These are phyloP conservation scores for Monochamus alternatus DNA, from an alignment of 2,888 invertebrate genomes.

Conservation along the genomic window DNA sequence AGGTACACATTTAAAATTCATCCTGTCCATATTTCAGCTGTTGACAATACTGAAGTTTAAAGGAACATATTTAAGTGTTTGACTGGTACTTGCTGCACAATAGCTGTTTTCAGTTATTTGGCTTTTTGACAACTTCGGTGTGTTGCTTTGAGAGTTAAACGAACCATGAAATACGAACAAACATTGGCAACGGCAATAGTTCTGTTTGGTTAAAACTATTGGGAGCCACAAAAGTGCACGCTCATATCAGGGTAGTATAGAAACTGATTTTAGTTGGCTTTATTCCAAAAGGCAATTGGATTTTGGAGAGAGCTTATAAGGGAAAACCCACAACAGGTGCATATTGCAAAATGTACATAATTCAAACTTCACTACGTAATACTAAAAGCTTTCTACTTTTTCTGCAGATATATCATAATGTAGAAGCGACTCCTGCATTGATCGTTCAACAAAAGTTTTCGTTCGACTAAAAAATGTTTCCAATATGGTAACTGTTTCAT, in stretches of 20 bases:
- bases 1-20: too few relatives aligned
- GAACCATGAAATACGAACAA: conserved; percentile 32
- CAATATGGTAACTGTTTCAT: too few relatives aligned
- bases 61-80: background rate
- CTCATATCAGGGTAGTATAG: conserved; percentile 33
- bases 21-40: too few relatives aligned
- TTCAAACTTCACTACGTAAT: background rate
- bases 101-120: conserved; percentile 8
- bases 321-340: conserved; percentile 36
- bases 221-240: conserved; percentile 34
- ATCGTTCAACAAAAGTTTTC: too few relatives aligned
- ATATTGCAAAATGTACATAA: conserved; percentile 14
- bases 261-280: conserved; percentile 41
- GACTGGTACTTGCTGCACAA: background rate
- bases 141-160: conserved; percentile 27
- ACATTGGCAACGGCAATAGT: conserved; percentile 38
- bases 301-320: conserved; percentile 26
- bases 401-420: background rate
- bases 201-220: conserved; percentile 30
- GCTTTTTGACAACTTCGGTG: conserved; percentile 15
- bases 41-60: background rate
- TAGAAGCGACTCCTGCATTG: too few relatives aligned
- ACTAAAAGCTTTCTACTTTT: background rate
- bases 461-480: too few relatives aligned
- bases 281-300: conserved; percentile 38